Evolutionary conservation across 1,140 invertebrate genomes (phyloP).

Genomic region (Ditylenchus dipsaci): DNA sequence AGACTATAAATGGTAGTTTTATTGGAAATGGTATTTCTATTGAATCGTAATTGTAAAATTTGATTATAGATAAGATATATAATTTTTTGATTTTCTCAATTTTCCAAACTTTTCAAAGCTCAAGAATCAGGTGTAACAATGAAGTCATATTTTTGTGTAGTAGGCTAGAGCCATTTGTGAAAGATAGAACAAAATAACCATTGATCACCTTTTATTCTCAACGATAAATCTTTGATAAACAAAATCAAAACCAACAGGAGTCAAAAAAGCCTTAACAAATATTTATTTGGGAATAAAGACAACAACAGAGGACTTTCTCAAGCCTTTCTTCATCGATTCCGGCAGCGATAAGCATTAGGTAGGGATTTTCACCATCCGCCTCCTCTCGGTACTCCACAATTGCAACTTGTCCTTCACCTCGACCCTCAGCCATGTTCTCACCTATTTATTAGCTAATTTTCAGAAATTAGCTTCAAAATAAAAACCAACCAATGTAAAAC

Average conservation of each 20-base stretch:
- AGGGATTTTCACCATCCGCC: constrained; percentile 76
- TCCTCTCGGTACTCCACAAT: constrained; percentile 84
- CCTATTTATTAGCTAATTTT: no score
- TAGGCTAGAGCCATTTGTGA: no score
- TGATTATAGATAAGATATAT: no score
- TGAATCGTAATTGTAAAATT: no score
- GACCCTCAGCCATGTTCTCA: constrained; percentile 77
- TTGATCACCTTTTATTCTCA: neutral
- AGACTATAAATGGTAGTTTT: no score
- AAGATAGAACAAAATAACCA: no score
- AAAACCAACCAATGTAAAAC: constrained; percentile 74
- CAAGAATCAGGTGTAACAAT: no score
- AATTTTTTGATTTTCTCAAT: no score
- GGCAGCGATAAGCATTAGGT: constrained; percentile 91
- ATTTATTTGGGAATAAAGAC: neutral
- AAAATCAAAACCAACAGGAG: neutral
- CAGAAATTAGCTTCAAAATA: no score
- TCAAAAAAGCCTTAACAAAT: neutral
- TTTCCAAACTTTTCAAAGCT: no score
- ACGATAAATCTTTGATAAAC: neutral
- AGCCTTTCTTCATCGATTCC: constrained; percentile 82
- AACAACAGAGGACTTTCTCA: neutral
- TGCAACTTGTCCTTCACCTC: constrained; percentile 80
- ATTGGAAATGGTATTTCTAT: no score
- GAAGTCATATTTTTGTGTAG: no score